phyloP scores from a whole-genome alignment of 2,113 vertebrate genomes.

The Calyptomena viridis region DNA sequence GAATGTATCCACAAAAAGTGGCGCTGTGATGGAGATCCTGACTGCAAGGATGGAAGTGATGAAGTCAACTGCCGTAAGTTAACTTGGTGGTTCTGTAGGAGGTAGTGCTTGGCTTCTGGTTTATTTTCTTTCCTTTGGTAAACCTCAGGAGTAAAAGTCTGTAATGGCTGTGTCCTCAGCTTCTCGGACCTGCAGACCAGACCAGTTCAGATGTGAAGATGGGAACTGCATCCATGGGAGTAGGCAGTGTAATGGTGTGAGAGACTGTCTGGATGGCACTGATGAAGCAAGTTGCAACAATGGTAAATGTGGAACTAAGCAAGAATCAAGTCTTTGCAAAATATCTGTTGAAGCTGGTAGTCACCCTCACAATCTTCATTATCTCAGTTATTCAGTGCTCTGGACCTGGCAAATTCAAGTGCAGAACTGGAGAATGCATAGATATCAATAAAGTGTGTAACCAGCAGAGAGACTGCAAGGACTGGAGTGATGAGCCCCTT shows the following conservation, averaged over 20 bases:
- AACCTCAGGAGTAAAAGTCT: not conserved
- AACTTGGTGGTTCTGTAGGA: not conserved
- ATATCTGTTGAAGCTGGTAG: not conserved
- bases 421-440: constrained; percentile 93
- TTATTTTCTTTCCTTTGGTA: not conserved
- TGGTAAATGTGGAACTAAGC: constrained; percentile 62
- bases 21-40: constrained; percentile 94
- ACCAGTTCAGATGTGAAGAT: constrained; percentile 94
- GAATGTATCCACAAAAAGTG: constrained; percentile 96
- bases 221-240: constrained; percentile 89
- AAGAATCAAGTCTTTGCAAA: not conserved
- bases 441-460: constrained; percentile 93
- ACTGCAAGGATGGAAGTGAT: constrained; percentile 96
- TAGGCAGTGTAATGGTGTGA: constrained; percentile 88
- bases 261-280: constrained; percentile 90
- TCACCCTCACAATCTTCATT: not conserved
- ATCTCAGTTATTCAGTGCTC: constrained; percentile 87
- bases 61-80: constrained; percentile 95
- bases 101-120: not conserved
- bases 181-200: constrained; percentile 86
- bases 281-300: constrained; percentile 92
- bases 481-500: constrained; percentile 97
- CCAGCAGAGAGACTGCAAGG: constrained; percentile 89
- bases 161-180: constrained; percentile 69
- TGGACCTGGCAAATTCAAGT: constrained; percentile 93